Conservation (phyloP, 2,888 invertebrate species). For the Cantharis nigra region DNA sequence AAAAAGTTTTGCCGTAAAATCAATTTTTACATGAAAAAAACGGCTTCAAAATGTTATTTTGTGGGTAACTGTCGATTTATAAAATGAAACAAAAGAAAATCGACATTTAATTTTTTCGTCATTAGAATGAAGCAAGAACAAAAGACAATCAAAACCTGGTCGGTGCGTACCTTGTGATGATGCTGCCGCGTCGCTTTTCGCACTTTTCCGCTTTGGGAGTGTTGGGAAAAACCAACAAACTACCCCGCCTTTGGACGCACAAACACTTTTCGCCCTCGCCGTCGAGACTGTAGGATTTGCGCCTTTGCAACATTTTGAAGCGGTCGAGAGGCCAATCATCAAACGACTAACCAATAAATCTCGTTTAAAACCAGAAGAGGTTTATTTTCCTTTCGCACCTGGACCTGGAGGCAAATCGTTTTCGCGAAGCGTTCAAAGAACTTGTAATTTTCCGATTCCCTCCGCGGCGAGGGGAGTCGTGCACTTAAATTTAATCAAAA, state of each 20-base stretch:
- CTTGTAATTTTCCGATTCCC: neutral
- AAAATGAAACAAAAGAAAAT: too few relatives aligned
- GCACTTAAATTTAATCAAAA: neutral
- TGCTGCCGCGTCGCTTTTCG: slow-evolving; percentile 54
- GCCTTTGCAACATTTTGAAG: slow-evolving; percentile 33
- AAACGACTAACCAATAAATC: neutral
- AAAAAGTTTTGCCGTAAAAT: too few relatives aligned
- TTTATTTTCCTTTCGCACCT: neutral
- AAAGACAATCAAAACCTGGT: neutral
- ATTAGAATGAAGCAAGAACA: too few relatives aligned
- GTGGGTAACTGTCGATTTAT: too few relatives aligned
- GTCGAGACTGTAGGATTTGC: slow-evolving; percentile 37
- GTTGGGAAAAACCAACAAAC: slow-evolving; percentile 39
- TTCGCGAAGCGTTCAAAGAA: neutral
- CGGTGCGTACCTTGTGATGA: slow-evolving; percentile 55
- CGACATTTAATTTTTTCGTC: too few relatives aligned
- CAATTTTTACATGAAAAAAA: too few relatives aligned
- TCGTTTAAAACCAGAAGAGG: neutral
- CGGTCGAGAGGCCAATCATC: neutral
- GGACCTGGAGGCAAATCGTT: neutral
- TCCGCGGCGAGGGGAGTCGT: too few relatives aligned
- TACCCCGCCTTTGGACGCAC: slow-evolving; percentile 44
- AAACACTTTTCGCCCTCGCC: slow-evolving; percentile 29
- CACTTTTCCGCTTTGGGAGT: slow-evolving; percentile 31
- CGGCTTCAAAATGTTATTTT: too few relatives aligned